Evolutionary conservation across 64 coral and sea anemone species (phyloP).

Genomic region (Platygyra sinensis): DNA sequence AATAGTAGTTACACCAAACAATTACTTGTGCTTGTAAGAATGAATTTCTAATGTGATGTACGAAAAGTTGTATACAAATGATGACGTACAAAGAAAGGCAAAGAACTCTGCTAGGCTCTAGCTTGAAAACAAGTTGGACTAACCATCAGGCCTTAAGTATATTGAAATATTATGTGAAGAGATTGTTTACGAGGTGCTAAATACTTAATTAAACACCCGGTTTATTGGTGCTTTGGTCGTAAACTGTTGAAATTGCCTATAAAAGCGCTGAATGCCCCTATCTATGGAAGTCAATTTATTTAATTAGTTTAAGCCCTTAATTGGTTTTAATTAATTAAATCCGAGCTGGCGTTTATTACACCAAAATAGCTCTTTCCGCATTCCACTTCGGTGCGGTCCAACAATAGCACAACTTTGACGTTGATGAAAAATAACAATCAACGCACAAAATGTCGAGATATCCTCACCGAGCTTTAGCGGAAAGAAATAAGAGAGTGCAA

Average conservation of each 20-base stretch:
- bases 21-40: too few species aligned
- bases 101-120: too few species aligned
- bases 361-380: too few species aligned
- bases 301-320: conserved; percentile 17
- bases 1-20: too few species aligned
- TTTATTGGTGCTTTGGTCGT: not conserved
- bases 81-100: too few species aligned
- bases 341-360: not conserved
- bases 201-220: not conserved
- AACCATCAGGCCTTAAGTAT: too few species aligned
- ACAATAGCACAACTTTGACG: too few species aligned
- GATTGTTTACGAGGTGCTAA: not conserved
- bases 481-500: conserved; percentile 29
- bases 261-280: not conserved
- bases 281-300: not conserved
- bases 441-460: conserved; percentile 7
- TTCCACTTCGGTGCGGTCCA: too few species aligned
- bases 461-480: conserved; percentile 6
- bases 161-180: not conserved
- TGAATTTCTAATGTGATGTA: too few species aligned
- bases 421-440: too few species aligned
- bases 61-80: too few species aligned
- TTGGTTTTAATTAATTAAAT: conserved; percentile 39
- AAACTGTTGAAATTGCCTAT: not conserved
- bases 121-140: too few species aligned